Conservation (phyloP, 2,797 vertebrate species). For the Cyprinodon diabolis region DNA sequence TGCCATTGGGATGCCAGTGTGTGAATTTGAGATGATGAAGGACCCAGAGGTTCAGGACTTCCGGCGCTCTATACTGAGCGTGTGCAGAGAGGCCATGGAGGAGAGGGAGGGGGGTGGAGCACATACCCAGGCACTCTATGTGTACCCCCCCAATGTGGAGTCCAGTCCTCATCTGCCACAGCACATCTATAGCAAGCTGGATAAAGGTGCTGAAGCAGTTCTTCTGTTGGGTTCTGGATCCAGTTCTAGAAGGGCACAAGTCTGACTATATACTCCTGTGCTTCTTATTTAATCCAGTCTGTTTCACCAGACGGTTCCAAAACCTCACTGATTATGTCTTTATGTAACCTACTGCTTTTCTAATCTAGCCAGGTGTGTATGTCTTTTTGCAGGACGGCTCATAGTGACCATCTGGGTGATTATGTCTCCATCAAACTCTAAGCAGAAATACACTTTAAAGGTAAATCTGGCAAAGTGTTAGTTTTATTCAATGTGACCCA, state of each 20-base stretch:
- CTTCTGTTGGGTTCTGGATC: background rate
- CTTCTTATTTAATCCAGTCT: background rate
- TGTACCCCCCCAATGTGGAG: conserved; percentile 84
- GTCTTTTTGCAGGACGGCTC: conserved; percentile 71
- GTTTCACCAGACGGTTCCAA: background rate
- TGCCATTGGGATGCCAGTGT: conserved; percentile 78
- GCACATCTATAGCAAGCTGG: conserved; percentile 81
- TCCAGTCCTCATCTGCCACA: conserved; percentile 79
- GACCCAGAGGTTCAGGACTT: conserved; percentile 80
- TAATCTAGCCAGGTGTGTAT: background rate
- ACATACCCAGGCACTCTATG: conserved; percentile 82
- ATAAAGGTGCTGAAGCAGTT: conserved; percentile 54
- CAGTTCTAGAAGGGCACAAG: background rate
- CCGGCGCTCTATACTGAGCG: conserved; percentile 71
- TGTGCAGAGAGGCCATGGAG: conserved; percentile 80
- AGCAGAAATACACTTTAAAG: conserved; percentile 84
- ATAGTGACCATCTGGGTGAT: conserved; percentile 87
- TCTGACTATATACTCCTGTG: background rate
- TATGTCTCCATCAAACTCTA: conserved; percentile 83
- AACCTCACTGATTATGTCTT: background rate
- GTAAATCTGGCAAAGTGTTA: conserved; percentile 24
- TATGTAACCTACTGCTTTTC: background rate
- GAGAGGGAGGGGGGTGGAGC: conserved; percentile 77
- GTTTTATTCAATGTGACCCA: background rate
- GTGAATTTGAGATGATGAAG: conserved; percentile 81